Evolutionary conservation across 2,113 vertebrate genomes (phyloP), one percentile per base, ranked within the genome.

Genomic region (Numenius arquata): DNA sequence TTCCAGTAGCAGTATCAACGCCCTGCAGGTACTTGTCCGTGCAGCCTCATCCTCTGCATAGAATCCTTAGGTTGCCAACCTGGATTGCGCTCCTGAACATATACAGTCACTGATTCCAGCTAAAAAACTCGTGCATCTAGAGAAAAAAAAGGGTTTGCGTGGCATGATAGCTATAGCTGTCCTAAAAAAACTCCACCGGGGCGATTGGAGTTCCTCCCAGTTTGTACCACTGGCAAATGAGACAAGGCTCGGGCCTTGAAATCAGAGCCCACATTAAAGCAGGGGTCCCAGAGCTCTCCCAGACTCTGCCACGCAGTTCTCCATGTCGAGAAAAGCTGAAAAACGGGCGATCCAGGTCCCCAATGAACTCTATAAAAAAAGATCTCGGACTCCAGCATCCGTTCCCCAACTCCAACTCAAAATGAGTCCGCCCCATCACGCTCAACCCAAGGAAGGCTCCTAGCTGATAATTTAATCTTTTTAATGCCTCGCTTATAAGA

Each of bases 21-120:
- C 96, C 96, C 96, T 95, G 97, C 97, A 98, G 97, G 85, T 97
- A 96, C 94, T 82, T 77, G 95, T 67, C 83, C 84, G 5, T 10
- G 66, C 13, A 80, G 77, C 86, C 93, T 52, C 23, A 16, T 78
- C 66, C 96, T 94, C 94, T 89, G 62, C 29, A 82, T 1, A 52
- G 95, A 82, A 96, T 77, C 93, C 86, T 92, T 32, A 94, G 67
- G 30, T 43, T 83, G 96, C 85, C 91, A 89, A 6, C 47, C 89
- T 85, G 90, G 90, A 93, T 6, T 85, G 95, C 22, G 71, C 84
- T 95, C 58, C 32, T 34, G 70, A 45, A 34, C 84, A 50, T 15
- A 67, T 6, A 43, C 75, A 95, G 88, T 8, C 85, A n/a, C 27
- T 55, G 89, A 83, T 71, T 94, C 71, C 81, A 78, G 77, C 48